A percentile compares a stretch with the other conserved stretches of the same genome.
These are phyloP conservation scores for Ammodramus savannarum DNA, from an alignment of 2,113 vertebrate genomes.

Conservation along the genomic window DNA sequence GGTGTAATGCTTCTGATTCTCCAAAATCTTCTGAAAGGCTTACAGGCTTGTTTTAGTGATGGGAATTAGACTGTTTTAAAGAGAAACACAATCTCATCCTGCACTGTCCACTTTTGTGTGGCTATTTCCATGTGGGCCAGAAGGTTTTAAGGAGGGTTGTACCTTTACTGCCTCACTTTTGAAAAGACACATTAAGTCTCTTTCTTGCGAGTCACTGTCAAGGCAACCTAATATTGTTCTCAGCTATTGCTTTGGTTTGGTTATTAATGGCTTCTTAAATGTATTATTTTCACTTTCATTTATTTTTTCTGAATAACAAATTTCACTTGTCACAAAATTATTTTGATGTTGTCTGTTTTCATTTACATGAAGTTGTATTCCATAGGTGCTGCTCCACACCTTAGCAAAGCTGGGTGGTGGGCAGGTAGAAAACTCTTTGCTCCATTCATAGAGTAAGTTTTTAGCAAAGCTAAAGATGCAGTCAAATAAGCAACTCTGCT, in stretches of 20 bases:
- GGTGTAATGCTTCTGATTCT: not conserved
- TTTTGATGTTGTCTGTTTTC: not conserved
- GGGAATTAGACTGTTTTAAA: not conserved
- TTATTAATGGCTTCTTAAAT: not conserved
- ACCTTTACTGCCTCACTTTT: not conserved
- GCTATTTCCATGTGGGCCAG: accelerated
- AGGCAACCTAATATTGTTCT: not conserved
- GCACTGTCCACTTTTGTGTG: not conserved
- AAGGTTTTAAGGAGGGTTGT: not conserved
- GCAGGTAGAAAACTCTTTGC: not conserved
- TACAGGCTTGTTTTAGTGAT: not conserved
- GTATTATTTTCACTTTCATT: not conserved
- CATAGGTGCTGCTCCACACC: not conserved
- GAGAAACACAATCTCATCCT: not conserved
- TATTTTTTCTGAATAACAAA: not conserved
- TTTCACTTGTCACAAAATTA: not conserved
- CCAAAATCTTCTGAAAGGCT: not conserved
- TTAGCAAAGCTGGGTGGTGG: not conserved
- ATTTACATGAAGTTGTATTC: not conserved
- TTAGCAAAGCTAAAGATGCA: not conserved
- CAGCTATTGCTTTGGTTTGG: not conserved
- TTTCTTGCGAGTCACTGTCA: not conserved
- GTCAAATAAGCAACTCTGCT: not conserved
- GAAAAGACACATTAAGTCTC: not conserved
- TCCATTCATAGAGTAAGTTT: not conserved